Conservation (phyloP, 2,113 vertebrate species). For the Platanista minor region DNA sequence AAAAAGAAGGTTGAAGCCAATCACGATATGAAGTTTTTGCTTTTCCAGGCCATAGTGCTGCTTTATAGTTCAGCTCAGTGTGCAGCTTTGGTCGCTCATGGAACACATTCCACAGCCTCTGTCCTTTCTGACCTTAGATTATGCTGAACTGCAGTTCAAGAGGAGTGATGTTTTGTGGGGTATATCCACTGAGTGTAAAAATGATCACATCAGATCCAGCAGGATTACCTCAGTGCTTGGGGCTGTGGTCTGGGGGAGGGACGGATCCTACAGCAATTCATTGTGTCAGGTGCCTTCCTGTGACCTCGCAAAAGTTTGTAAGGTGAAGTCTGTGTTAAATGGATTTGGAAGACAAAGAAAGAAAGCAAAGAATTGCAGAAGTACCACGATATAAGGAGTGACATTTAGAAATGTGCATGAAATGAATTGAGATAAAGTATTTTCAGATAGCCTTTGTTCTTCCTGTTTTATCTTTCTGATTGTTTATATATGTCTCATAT, state of each 20-base stretch:
- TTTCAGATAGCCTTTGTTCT: background rate
- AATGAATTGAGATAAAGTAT: background rate
- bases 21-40: background rate
- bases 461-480: background rate
- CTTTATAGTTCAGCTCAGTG: background rate
- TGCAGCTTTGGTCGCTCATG: background rate
- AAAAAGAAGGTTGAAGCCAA: background rate
- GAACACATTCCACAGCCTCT: background rate
- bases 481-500: background rate
- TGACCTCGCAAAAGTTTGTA: background rate
- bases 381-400: background rate
- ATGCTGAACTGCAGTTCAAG: background rate
- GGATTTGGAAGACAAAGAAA: background rate
- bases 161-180: background rate
- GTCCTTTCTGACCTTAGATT: background rate
- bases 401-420: background rate
- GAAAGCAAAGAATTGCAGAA: background rate
- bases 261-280: background rate
- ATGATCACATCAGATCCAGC: background rate
- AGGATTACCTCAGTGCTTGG: background rate
- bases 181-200: background rate
- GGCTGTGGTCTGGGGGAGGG: accelerated
- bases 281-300: background rate
- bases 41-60: background rate
- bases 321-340: background rate